Evolutionary conservation across 2,888 invertebrate species (phyloP).

Genomic region (Rhorus exstirpatorius): DNA sequence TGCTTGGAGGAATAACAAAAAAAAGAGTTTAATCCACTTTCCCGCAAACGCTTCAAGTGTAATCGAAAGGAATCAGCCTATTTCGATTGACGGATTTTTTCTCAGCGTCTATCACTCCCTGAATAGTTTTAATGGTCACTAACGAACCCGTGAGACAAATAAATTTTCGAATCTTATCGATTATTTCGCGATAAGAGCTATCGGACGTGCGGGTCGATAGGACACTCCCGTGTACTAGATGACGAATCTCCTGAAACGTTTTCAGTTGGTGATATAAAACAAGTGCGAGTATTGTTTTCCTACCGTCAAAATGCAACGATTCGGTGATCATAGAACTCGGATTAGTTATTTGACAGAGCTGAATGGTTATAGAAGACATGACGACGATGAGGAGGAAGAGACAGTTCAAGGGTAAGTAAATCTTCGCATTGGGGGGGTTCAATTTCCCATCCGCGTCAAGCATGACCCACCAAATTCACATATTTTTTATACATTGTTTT

Average conservation of each 20-base stretch:
- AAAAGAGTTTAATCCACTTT: too few relatives aligned
- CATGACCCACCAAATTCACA: too few relatives aligned
- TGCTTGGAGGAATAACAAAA: too few relatives aligned
- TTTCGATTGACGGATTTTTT: too few relatives aligned
- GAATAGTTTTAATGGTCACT: too few relatives aligned
- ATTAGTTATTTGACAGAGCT: constrained; percentile 56
- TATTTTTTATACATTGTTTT: too few relatives aligned
- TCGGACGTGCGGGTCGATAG: constrained; percentile 38
- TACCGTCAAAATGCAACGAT: constrained; percentile 28
- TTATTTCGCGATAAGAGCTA: constrained; percentile 60
- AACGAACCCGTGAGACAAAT: constrained; percentile 23
- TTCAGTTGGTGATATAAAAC: constrained; percentile 27
- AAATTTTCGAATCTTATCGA: constrained; percentile 62
- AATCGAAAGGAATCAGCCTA: too few relatives aligned
- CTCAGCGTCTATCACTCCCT: too few relatives aligned
- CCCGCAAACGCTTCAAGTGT: too few relatives aligned
- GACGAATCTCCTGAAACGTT: constrained; percentile 36
- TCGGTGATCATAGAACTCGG: constrained; percentile 35
- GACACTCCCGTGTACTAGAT: constrained; percentile 3
- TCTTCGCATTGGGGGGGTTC: neutral
- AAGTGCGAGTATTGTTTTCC: neutral
- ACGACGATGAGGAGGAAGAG: constrained; percentile 63
- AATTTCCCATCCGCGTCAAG: too few relatives aligned
- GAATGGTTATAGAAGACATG: constrained; percentile 53
- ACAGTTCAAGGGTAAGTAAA: constrained; percentile 59